Evolutionary conservation across 2,797 vertebrate genomes (phyloP), one percentile per base, ranked within the genome.

Genomic region (Rhinogobio ventralis): DNA sequence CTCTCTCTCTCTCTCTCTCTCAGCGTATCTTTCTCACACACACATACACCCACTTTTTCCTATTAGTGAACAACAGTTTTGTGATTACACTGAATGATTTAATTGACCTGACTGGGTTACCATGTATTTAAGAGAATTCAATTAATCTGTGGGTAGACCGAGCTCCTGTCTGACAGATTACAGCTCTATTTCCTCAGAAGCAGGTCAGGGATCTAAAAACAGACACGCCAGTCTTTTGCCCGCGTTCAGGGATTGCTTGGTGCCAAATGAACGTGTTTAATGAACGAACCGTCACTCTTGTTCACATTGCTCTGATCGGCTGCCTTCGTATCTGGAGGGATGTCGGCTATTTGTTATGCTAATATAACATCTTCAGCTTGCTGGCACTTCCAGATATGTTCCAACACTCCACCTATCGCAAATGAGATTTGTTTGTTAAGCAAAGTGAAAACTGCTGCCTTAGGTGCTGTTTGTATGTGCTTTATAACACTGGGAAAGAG

Each of bases 11-110:
- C 15, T 53, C 49, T 53, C 49, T 19, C 49, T 53, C 55, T 57
- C 55, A 6, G 60, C 14, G 1, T 64, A 57, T 64, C 60, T 28
- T 64, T 30, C 60, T 64, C 39, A 19, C 57, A 23, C 42, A 23
- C 39, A 36, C 60, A 33, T n/a, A 73, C 39, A 74, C 69, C 39
- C 66, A 53, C 57, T 36, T 72, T 82, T 91, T 90, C 87, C 76
- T 90, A 86, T 88, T 86, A 91, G 89, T 89, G 86, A 81, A 89
- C 83, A 88, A 87, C 86, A 83, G 92, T 92, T 90, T 94, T 83
- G 90, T 93, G 95, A 95, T 95, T 94, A 94, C 92, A 93, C 89
- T 85, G 88, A 94, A 94, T 94, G 93, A 94, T 95, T 94, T 93
- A 94, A 95, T 94, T 95, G 93, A 94, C 94, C 92, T 93, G 88